Evolutionary conservation across 2,797 vertebrate genomes (phyloP).

Genomic region (Vireo griseus): DNA sequence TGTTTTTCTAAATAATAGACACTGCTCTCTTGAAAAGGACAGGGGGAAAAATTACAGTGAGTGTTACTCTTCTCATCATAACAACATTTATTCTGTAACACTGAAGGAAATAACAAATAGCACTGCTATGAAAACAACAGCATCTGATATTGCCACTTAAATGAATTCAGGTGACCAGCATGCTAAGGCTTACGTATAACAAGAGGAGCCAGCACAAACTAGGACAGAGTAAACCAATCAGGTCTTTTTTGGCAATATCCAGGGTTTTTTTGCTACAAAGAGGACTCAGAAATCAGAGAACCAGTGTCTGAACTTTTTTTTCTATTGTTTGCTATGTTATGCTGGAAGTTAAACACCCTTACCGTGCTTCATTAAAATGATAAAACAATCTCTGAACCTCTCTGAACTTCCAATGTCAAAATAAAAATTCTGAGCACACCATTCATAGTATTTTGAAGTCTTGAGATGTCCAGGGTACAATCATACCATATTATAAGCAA

Average conservation of each 20-base stretch:
- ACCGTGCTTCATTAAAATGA: not conserved
- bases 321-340: not conserved
- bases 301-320: not conserved
- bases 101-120: not conserved
- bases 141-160: not conserved
- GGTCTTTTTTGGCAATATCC: not conserved
- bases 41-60: not conserved
- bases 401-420: not conserved
- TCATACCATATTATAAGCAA: not conserved
- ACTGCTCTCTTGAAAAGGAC: not conserved
- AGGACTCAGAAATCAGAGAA: not conserved
- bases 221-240: not conserved
- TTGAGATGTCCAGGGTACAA: not conserved
- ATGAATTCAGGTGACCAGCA: not conserved
- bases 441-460: not conserved
- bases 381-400: not conserved
- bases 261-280: not conserved
- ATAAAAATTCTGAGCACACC: not conserved
- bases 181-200: not conserved
- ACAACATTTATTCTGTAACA: not conserved
- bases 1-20: not conserved
- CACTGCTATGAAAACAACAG: not conserved
- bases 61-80: not conserved
- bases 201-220: not conserved
- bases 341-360: not conserved